phyloP scores from a whole-genome alignment of 2,888 invertebrate genomes.

The Caradrina clavipalpis region DNA sequence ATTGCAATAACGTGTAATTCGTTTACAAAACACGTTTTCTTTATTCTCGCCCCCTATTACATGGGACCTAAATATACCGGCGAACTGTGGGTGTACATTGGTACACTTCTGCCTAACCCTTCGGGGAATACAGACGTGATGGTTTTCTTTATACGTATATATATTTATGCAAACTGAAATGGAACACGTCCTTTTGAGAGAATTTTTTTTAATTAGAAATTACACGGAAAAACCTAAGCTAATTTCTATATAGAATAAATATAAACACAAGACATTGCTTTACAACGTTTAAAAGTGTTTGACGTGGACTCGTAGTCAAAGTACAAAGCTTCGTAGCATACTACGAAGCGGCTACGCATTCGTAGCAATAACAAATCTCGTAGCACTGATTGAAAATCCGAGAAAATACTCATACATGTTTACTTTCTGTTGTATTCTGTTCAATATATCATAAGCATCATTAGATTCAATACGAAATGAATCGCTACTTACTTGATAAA shows the following conservation, averaged over 20 bases:
- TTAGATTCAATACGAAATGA: slow-evolving; percentile 44
- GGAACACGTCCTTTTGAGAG: background rate
- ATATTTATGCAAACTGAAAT: background rate
- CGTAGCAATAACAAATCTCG: slow-evolving; percentile 37
- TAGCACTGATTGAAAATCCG: slow-evolving; percentile 39
- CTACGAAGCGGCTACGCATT: slow-evolving; percentile 24
- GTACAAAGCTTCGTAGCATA: slow-evolving; percentile 14
- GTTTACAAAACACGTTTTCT: slow-evolving; percentile 28
- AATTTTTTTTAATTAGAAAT: slow-evolving; percentile 5
- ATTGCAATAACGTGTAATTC: slow-evolving; percentile 30
- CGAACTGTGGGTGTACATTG: no score
- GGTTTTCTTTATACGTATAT: background rate
- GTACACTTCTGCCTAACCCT: no score
- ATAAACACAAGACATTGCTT: slow-evolving; percentile 18
- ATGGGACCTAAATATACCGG: no score
- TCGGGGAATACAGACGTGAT: no score
- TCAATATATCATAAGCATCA: slow-evolving; percentile 49
- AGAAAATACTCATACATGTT: slow-evolving; percentile 26
- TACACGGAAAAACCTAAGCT: slow-evolving; percentile 12
- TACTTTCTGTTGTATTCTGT: slow-evolving; percentile 26
- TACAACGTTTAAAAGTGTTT: slow-evolving; percentile 2
- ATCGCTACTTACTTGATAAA: slow-evolving; percentile 49
- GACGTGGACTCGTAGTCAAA: slow-evolving; percentile 13
- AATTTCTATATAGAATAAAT: slow-evolving; percentile 25
- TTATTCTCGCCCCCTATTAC: no score